Base-by-base conservation (phyloP, 1,140 invertebrate species). In the Trachymyrmex cornetzi region DNA sequence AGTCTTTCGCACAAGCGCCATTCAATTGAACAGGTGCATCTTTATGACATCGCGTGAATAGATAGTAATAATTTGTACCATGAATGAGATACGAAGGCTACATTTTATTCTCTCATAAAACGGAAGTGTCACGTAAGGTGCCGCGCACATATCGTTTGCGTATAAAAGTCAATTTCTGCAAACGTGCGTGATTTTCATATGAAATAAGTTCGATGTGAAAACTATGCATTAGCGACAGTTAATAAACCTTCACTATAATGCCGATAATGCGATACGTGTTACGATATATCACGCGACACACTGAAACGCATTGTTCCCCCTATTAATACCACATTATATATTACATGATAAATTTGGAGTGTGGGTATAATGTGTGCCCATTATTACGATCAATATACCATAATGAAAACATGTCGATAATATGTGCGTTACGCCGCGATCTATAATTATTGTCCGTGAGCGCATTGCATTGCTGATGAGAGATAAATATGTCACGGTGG, bases 401-500 rank as follows among this genome's bases (percentile, higher is more conserved):
- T 48, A 80, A 75, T 61, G 53, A 7, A 63, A 75, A 48, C 63
- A 53, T 27, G 12, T 2, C 59, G 48, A 86, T 72, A 64, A 86
- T 50, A 19, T 22, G 69, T 59, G 63, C 64, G 74, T 89, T 77
- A 69, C 48, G 24, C 44, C 63, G 44, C 16, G 19, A 22, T 67
- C 27, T 44, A 55, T 81, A 89, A 89, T 89, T 87, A 86, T 87
- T 79, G 55, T 50, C 24, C 27, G 3, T 66, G 72, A 75, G 53
- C 48, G 63, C 55, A 59, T 86, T 84, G 55, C 61, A 72, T 86
- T 74, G 64, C 59, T 85, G 87, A 88, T 74, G 86, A 82, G 89
- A 77, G 77, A 77, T 88, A 88, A 88, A 88, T 53, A 77, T 82
- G 71, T 81, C 82, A 85, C 22, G 77, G 53, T 66, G 34, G 77